Percentiles rank a stretch among this genome's conserved stretches.
Conservation (phyloP, 2,888 invertebrate species). For the Chloroclysta siterata region DNA sequence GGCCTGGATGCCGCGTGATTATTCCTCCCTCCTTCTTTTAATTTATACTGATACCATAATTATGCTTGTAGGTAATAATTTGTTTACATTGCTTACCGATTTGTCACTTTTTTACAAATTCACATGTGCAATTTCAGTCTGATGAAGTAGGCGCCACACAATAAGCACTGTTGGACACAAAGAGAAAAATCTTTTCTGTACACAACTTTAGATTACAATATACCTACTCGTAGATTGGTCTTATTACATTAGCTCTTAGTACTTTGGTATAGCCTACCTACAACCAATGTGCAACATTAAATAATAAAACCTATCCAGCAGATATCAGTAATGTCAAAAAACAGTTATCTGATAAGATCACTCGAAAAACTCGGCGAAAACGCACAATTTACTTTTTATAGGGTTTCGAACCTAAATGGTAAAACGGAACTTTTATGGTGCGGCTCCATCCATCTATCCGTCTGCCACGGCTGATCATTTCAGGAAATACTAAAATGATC, state of each 20-base stretch:
- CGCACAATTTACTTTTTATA: background rate
- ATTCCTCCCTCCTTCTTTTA: background rate
- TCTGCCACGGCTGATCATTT: too few relatives aligned
- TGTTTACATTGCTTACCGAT: background rate
- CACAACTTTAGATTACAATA: too few relatives aligned
- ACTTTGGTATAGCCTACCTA: too few relatives aligned
- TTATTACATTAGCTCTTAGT: too few relatives aligned
- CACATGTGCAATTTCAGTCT: background rate
- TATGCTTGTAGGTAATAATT: background rate
- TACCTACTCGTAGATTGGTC: too few relatives aligned
- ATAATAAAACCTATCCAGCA: background rate
- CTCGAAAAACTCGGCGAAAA: background rate
- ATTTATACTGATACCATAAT: background rate
- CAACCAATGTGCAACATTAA: conserved; percentile 4
- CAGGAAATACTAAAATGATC: too few relatives aligned
- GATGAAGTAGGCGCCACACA: too few relatives aligned
- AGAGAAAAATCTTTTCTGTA: too few relatives aligned
- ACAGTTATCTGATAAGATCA: conserved; percentile 10
- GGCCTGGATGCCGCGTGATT: background rate
- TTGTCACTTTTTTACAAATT: background rate
- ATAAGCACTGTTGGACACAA: too few relatives aligned
- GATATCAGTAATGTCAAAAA: conserved; percentile 10
- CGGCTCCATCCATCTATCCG: too few relatives aligned
- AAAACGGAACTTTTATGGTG: too few relatives aligned
- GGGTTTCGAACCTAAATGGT: too few relatives aligned